These are phyloP conservation scores for Apistogramma diplotaenia DNA, from an alignment of 2,113 vertebrate species.

Conservation along the genomic window DNA sequence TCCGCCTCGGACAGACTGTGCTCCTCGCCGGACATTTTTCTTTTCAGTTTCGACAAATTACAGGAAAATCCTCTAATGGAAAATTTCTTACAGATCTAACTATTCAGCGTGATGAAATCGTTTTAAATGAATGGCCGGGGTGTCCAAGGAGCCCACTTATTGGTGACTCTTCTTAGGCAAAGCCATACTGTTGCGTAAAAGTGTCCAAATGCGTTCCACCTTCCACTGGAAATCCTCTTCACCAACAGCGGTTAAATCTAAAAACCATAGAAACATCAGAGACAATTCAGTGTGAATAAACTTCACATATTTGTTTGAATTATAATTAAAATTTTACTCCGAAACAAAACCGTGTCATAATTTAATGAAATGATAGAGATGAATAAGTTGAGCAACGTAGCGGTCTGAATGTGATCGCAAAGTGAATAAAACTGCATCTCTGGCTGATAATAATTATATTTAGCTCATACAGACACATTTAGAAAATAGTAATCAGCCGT, in stretches of 20 bases:
- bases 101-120: background rate
- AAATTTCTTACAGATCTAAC: background rate
- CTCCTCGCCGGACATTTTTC: conserved; percentile 91
- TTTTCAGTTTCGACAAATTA: background rate
- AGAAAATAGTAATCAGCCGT: background rate
- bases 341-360: background rate
- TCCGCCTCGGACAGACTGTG: conserved; percentile 96
- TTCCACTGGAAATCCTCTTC: conserved; percentile 18
- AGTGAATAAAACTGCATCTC: background rate
- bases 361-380: background rate
- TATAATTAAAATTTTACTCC: background rate
- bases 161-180: conserved; percentile 33
- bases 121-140: background rate
- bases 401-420: background rate
- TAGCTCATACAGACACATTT: background rate
- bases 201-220: conserved; percentile 38
- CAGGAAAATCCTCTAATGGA: background rate
- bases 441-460: background rate
- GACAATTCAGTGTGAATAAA: background rate
- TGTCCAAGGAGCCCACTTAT: conserved; percentile 16
- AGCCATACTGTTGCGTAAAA: conserved; percentile 60
- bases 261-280: background rate
- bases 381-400: background rate
- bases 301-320: background rate
- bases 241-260: conserved; percentile 39